phyloP scores from a whole-genome alignment of 2,797 vertebrate species.

The Girardinus metallicus region DNA sequence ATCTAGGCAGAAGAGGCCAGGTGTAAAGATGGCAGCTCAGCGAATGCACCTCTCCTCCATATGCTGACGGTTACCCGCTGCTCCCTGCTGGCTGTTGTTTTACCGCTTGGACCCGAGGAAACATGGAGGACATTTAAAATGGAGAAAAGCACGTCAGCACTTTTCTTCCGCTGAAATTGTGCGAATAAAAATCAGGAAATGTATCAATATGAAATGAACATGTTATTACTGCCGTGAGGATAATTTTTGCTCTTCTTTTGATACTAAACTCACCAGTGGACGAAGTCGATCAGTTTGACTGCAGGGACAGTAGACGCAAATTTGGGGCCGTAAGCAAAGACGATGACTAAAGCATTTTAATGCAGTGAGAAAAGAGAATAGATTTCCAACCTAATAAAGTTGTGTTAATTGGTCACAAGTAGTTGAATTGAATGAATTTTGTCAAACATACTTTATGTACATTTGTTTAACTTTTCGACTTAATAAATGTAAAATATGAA shows the following conservation, averaged over 20 bases:
- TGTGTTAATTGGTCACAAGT: no score
- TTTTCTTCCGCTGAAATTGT: constrained; percentile 41
- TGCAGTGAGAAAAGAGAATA: background rate
- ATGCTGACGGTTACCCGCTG: constrained; percentile 54
- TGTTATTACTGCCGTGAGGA: constrained; percentile 34
- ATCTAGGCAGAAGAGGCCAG: constrained; percentile 61
- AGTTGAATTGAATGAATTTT: no score
- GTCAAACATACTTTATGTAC: no score
- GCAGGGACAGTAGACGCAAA: background rate
- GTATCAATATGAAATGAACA: constrained; percentile 33
- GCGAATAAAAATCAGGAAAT: constrained; percentile 59
- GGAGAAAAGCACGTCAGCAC: constrained; percentile 56
- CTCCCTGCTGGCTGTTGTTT: constrained; percentile 28
- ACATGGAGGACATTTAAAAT: constrained; percentile 38
- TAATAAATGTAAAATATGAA: no score
- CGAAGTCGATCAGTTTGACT: background rate
- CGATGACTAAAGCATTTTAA: background rate
- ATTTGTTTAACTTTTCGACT: no score
- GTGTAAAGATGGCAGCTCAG: constrained; percentile 65
- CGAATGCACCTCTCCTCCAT: constrained; percentile 46
- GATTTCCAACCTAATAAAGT: no score
- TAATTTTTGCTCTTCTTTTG: constrained; percentile 33
- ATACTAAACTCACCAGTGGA: constrained; percentile 9
- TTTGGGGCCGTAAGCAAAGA: background rate
- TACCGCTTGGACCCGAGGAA: constrained; percentile 51